Conservation (phyloP, 2,113 vertebrate species). For the Camelus dromedarius region DNA sequence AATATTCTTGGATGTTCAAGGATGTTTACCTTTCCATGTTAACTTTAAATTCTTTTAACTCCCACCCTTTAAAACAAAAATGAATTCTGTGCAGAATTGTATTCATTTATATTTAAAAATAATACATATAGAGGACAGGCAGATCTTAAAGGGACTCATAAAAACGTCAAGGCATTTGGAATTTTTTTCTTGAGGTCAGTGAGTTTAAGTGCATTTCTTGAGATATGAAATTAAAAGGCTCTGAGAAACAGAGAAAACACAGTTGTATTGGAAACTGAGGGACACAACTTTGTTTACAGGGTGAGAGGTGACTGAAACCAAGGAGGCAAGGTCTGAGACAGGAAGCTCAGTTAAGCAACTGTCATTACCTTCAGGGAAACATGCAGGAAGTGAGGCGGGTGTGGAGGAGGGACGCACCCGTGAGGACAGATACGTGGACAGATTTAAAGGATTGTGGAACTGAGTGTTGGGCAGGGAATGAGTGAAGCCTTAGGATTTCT, state of each 20-base stretch:
- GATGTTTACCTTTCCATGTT: not conserved
- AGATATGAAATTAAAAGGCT: not conserved
- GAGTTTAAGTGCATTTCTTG: not conserved
- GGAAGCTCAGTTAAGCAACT: not conserved
- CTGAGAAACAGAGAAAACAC: not conserved
- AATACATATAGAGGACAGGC: not conserved
- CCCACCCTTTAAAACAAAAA: not conserved
- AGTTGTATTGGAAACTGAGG: not conserved
- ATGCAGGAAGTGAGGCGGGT: not conserved
- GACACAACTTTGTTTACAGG: not conserved
- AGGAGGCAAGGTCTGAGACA: not conserved
- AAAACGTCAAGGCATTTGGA: not conserved
- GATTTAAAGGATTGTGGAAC: not conserved
- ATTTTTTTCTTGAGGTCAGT: not conserved
- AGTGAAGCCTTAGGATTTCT: not conserved
- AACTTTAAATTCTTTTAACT: not conserved
- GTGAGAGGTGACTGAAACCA: not conserved
- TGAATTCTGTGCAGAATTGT: not conserved
- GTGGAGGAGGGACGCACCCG: not conserved
- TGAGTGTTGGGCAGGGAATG: not conserved
- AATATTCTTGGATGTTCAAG: not conserved
- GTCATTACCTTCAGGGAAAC: not conserved
- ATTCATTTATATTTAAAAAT: not conserved
- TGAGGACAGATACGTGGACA: not conserved
- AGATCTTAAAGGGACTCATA: not conserved